Evolutionary conservation across 2,888 invertebrate species (phyloP), one percentile per base, ranked within the genome.

Genomic region (Ditylenchus weischeri): DNA sequence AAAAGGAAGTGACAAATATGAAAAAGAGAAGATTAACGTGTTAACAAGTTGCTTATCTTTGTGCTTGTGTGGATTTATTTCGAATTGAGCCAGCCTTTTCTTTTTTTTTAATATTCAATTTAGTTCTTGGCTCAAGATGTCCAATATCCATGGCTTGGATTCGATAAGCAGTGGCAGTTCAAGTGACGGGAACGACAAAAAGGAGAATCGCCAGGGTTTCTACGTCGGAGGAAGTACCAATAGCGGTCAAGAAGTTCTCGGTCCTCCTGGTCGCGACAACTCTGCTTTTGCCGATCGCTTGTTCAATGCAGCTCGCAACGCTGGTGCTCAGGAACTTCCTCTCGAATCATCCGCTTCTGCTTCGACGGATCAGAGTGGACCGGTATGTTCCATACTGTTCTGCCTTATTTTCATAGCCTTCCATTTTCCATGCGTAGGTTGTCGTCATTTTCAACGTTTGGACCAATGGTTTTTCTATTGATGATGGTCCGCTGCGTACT

Each of bases 381-480:
- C 43, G 43, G 43, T 8, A 43, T 43, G 43, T 43, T 8, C 8
- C 8, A 29, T 15, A 43, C 43, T 43, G 15, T 10, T 43, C 13
- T 43, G 43, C 8, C 1, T 8, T 43, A 8, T 13, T 43, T 3
- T 43, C 2, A 10, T 10, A 51, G 13, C 10, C 10, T 23, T 15
- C n/a, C 13, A 15, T 54, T 54, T 11, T 51, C 38, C 7, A 21
- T 19, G 10, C 43, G 6, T 62, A 19, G 68, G 68, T 38, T n/a
- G 58, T 57, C n/a, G 19, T 29, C n/a, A 21, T 18, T 57, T 67
- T 57, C 48, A 61, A 13, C n/a, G 38, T 98, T 71, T 98, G 93
- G 91, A 89, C 90, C 76, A 90, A 93, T 83, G 98, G 98, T 0
- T 96, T 96, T 85, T 92, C 91, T 58, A 88, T 98, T 67, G 91